Percentiles rank a stretch among this genome's conserved stretches.
phyloP scores from a whole-genome alignment of 2,888 invertebrate species.

The Hyposoter dolosus region DNA sequence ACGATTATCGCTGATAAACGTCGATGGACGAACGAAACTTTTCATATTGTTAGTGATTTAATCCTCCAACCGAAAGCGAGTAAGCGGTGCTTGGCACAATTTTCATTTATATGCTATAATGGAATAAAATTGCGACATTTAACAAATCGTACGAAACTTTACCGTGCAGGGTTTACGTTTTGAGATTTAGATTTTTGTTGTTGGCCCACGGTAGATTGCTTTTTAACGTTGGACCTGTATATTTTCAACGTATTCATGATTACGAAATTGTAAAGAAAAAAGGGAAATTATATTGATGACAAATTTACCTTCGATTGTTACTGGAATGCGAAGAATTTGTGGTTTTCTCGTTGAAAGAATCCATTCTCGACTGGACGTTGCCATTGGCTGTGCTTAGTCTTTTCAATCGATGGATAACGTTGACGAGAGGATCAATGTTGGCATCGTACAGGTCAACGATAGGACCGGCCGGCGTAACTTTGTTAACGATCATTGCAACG shows the following conservation, averaged over 20 bases:
- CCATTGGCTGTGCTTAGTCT: constrained; percentile 45
- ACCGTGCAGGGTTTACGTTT: constrained; percentile 75
- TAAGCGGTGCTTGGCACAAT: constrained; percentile 58
- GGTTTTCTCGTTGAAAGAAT: constrained; percentile 42
- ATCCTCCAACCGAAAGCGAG: constrained; percentile 37
- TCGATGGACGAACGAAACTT: background rate
- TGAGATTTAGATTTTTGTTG: constrained; percentile 75
- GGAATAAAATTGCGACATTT: constrained; percentile 39
- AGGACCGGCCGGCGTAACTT: constrained; percentile 86
- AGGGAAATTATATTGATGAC: background rate
- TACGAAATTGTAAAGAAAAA: constrained; percentile 1
- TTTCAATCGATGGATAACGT: constrained; percentile 56
- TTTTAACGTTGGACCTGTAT: constrained; percentile 75
- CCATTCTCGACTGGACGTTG: constrained; percentile 37
- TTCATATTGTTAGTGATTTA: background rate
- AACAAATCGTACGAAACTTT: constrained; percentile 70
- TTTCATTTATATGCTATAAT: constrained; percentile 15
- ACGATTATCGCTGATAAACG: constrained; percentile 6
- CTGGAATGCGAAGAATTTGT: constrained; percentile 41
- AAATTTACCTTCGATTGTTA: constrained; percentile 61
- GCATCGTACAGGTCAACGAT: constrained; percentile 88
- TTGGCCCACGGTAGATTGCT: constrained; percentile 71
- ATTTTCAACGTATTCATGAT: constrained; percentile 62
- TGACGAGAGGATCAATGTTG: constrained; percentile 56
- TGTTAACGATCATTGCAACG: constrained; percentile 87